Base-by-base conservation (phyloP, 2,888 invertebrate genomes). In the Scaptomyza reducta region DNA sequence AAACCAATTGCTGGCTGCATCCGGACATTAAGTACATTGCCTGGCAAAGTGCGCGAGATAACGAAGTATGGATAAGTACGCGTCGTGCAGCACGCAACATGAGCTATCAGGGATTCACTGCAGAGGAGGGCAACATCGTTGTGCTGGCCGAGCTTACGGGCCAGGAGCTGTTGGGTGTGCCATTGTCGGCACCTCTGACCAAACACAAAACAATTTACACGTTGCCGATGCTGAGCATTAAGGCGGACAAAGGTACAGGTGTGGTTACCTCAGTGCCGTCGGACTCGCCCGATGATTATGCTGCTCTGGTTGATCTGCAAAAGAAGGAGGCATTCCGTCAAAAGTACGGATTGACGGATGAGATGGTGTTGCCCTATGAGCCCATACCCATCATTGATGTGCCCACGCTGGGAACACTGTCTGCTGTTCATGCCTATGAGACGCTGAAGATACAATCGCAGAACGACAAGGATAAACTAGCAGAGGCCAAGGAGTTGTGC, bases 251-350 rank as follows among this genome's bases (percentile, higher is more conserved):
- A 92, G 99, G 99, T 14, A 99, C 99, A 0, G 99, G 99, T 3
- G 95, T 99, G 35, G 99, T 99, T 0, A 98, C 98, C 0, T 98
- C 98, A 78, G 99, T 99, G 0, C 99, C 99, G 0, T 99, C 99
- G 0, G 99, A 99, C 93, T 97, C 99, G 0, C 99, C 99, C 0
- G 99, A 99, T 91, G 99, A 99, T 92, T 99, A 96, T 92, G 99
- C 99, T 0, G 99, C 99, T 6, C 93, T 99, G 5, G 93, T 95
- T 10, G 99, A 99, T 92, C 93, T 99, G 66, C 97, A 99, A 90
- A 99, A 98, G 91, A 99, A 99, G 91, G 95, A 95, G 89, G 94
- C 97, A 0, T 94, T 99, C 69, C 94, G 99, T 74, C 96, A 97
- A 91, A 99, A 99, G 90, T 99, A 98, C 91, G 94, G 95, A 10